Evolutionary conservation across 2,113 vertebrate genomes (phyloP).

Genomic region (Machaerirhynchus nigripectus): DNA sequence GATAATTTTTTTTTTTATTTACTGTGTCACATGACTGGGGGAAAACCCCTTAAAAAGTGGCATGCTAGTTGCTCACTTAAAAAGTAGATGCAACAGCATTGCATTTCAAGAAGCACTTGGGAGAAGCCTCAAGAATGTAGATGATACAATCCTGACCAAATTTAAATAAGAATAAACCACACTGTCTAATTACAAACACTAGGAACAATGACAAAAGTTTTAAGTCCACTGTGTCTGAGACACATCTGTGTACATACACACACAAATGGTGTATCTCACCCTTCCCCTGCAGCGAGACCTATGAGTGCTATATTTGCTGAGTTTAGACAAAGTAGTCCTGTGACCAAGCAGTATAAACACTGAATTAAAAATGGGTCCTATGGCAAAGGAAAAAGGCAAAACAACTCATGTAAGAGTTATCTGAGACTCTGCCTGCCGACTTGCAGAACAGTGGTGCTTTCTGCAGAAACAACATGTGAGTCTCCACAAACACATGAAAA

Average conservation of each 20-base stretch:
- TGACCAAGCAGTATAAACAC: background rate
- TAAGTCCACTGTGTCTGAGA: background rate
- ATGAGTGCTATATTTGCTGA: background rate
- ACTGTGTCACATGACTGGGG: background rate
- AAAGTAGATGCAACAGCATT: fast-evolving
- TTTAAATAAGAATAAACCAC: background rate
- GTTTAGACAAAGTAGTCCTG: background rate
- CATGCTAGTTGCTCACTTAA: background rate
- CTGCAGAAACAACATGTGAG: background rate
- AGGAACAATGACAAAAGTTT: background rate
- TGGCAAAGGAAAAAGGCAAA: background rate
- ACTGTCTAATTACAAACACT: background rate
- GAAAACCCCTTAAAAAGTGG: background rate
- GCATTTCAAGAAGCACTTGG: background rate
- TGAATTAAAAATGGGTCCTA: background rate
- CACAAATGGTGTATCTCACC: fast-evolving
- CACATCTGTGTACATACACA: no score
- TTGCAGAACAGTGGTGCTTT: background rate
- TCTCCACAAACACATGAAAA: background rate
- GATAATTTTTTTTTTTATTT: background rate
- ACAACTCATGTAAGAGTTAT: background rate
- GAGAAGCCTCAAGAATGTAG: background rate
- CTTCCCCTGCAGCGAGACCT: background rate
- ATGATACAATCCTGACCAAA: background rate
- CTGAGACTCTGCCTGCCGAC: background rate